These are phyloP conservation scores for Trypoxylus dichotomus DNA, from an alignment of 1,140 invertebrate species.

Conservation along the genomic window DNA sequence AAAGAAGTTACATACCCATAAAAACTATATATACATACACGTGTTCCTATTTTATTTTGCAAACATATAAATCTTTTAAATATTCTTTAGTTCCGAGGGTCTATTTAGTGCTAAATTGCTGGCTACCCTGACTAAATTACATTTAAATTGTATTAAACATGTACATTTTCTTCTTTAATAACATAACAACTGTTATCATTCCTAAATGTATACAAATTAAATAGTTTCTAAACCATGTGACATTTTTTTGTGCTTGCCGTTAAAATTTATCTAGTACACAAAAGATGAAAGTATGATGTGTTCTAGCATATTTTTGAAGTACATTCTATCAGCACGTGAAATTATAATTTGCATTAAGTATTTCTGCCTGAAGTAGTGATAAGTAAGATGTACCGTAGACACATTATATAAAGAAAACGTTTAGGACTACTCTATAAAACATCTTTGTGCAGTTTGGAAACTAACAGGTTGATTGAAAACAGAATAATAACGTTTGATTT, in stretches of 20 bases:
- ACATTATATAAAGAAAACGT: too few species aligned
- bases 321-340: background rate
- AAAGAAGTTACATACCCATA: slow-evolving; percentile 15
- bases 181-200: slow-evolving; percentile 15
- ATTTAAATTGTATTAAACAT: slow-evolving; percentile 26
- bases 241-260: slow-evolving; percentile 13
- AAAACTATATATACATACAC: slow-evolving; percentile 30
- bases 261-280: background rate
- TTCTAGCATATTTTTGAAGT: background rate
- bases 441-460: too few species aligned
- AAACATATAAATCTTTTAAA: slow-evolving; percentile 22
- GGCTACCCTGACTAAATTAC: slow-evolving; percentile 29
- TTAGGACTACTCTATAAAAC: too few species aligned
- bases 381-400: too few species aligned
- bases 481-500: too few species aligned
- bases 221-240: slow-evolving; percentile 1
- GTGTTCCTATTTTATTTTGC: slow-evolving; percentile 29
- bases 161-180: slow-evolving; percentile 22
- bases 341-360: background rate
- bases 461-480: too few species aligned
- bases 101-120: slow-evolving; percentile 25
- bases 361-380: too few species aligned
- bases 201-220: background rate
- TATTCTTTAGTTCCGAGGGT: slow-evolving; percentile 17
- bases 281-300: slow-evolving; percentile 6